Conservation (phyloP, 2,888 invertebrate genomes). For the Protophormia terraenovae region DNA sequence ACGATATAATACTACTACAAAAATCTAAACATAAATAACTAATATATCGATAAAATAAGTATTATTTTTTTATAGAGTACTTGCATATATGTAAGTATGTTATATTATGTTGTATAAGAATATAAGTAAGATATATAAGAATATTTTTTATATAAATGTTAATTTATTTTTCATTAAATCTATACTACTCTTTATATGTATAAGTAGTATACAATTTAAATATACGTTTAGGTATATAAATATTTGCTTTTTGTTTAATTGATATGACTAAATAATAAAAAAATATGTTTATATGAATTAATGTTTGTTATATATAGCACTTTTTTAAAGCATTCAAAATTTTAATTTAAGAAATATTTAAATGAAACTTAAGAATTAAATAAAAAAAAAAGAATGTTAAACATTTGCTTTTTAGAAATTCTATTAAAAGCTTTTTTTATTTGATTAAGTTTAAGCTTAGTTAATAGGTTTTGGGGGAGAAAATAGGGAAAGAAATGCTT, state of each 20-base stretch:
- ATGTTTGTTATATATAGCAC: slow-evolving; percentile 43
- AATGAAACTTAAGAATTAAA: too few species aligned
- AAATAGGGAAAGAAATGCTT: slow-evolving; percentile 47
- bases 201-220: too few species aligned
- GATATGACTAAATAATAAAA: slow-evolving; percentile 47
- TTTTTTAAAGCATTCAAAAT: slow-evolving; percentile 26
- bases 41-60: not conserved
- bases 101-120: not conserved
- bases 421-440: slow-evolving; percentile 12
- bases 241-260: not conserved
- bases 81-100: not conserved
- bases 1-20: slow-evolving; percentile 51
- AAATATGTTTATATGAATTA: not conserved
- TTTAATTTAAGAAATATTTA: not conserved
- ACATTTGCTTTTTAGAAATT: slow-evolving; percentile 2
- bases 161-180: too few species aligned
- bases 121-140: too few species aligned
- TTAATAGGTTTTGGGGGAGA: not conserved
- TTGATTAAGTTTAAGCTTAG: not conserved
- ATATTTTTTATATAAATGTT: too few species aligned
- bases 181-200: too few species aligned
- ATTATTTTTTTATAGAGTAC: slow-evolving; percentile 1
- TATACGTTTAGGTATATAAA: too few species aligned
- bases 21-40: slow-evolving; percentile 31
- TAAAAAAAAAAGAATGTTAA: too few species aligned